Percentiles rank a stretch among this genome's conserved stretches.
Evolutionary conservation across 2,797 vertebrate genomes (phyloP).

Genomic region (Pangasius sanitwongsei): DNA sequence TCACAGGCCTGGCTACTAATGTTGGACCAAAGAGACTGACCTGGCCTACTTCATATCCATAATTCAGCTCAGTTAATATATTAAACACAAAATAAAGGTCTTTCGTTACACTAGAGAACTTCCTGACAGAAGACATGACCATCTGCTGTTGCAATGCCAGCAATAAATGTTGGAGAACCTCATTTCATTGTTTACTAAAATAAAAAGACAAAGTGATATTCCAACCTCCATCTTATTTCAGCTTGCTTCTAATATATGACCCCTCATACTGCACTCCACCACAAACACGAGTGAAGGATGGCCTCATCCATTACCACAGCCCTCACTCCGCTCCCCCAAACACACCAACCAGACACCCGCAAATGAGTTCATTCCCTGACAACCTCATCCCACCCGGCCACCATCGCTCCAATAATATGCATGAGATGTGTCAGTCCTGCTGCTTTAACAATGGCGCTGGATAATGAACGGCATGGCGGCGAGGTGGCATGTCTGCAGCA

Average conservation of each 20-base stretch:
- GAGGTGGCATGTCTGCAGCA: conserved; percentile 56
- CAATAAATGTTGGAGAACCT: conserved; percentile 52
- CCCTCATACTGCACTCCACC: conserved; percentile 59
- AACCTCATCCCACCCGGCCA: conserved; percentile 66
- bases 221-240: conserved; percentile 49
- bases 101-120: conserved; percentile 43
- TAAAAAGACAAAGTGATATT: conserved; percentile 47
- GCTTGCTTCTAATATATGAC: conserved; percentile 61
- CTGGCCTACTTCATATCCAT: conserved; percentile 39
- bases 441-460: conserved; percentile 70
- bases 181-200: conserved; percentile 54
- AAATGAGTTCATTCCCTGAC: conserved; percentile 74
- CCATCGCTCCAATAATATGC: conserved; percentile 71
- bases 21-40: conserved; percentile 42
- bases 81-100: conserved; percentile 12
- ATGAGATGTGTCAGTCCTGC: conserved; percentile 70
- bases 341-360: conserved; percentile 57
- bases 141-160: conserved; percentile 47
- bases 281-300: conserved; percentile 65
- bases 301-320: conserved; percentile 68
- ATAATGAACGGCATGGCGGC: conserved; percentile 71
- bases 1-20: conserved; percentile 48
- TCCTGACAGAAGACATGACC: conserved; percentile 55
- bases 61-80: conserved; percentile 43
- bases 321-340: conserved; percentile 37